Evolutionary conservation across 1,140 invertebrate genomes (phyloP).

Genomic region (Hypothenemus hampei): DNA sequence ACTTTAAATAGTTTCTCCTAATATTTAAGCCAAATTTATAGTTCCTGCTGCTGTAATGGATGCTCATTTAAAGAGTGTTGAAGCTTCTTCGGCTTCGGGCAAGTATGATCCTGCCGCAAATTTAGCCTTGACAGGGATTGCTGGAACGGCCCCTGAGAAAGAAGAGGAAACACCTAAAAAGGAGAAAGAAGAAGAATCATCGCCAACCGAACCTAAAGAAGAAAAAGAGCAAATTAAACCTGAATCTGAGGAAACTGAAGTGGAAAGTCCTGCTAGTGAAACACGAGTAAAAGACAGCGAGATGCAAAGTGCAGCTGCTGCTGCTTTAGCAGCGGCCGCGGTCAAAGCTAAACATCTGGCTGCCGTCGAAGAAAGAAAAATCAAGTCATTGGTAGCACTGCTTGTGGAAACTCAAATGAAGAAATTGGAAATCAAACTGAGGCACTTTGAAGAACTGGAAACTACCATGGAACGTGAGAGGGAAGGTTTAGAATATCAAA

Average conservation of each 20-base stretch:
- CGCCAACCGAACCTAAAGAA: conserved; percentile 81
- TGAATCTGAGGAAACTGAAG: conserved; percentile 46
- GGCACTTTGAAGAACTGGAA: conserved; percentile 98
- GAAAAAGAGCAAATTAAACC: conserved; percentile 47
- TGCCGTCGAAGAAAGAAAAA: conserved; percentile 96
- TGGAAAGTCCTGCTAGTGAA: conserved; percentile 38
- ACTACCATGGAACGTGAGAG: conserved; percentile 98
- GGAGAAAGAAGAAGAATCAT: conserved; percentile 52
- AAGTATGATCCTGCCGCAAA: conserved; percentile 79
- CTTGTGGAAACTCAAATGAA: conserved; percentile 99
- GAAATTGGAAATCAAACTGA: conserved; percentile 96
- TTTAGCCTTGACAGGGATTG: conserved; percentile 82
- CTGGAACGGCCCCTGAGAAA: conserved; percentile 72
- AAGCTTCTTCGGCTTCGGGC: conserved; percentile 72
- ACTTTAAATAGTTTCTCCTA: background rate
- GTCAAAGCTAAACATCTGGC: conserved; percentile 99
- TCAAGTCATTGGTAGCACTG: conserved; percentile 93
- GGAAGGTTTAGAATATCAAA: conserved; percentile 93
- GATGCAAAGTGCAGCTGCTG: conserved; percentile 91
- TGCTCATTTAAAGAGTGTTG: conserved; percentile 92
- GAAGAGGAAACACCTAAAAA: conserved; percentile 55
- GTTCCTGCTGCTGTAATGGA: conserved; percentile 92
- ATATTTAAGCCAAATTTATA: background rate
- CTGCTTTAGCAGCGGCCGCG: conserved; percentile 92
- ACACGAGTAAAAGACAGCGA: conserved; percentile 70